Conservation (phyloP, 2,888 invertebrate genomes). For the Zygothrica quintamaculata region DNA sequence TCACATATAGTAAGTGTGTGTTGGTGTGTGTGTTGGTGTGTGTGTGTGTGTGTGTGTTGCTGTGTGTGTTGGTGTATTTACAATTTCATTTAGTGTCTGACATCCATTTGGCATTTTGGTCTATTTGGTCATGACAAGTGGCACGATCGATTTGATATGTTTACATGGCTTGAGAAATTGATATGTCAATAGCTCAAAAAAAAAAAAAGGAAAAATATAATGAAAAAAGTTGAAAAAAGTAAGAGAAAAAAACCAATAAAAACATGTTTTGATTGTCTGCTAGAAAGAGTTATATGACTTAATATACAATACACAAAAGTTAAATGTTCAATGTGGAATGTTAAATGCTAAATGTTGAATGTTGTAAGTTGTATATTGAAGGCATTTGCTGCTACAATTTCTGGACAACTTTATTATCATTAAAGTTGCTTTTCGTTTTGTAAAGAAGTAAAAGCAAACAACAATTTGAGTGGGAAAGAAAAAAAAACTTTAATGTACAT, state of each 20-base stretch:
- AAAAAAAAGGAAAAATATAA: constrained; percentile 6
- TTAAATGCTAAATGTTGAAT: too few relatives aligned
- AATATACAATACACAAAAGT: constrained; percentile 37
- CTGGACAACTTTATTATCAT: too few relatives aligned
- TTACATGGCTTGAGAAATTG: constrained; percentile 67
- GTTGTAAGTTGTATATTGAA: too few relatives aligned
- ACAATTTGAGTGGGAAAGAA: too few relatives aligned
- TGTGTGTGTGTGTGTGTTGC: constrained; percentile 12
- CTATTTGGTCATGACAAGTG: constrained; percentile 76
- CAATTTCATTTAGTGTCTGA: constrained; percentile 77
- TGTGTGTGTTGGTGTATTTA: constrained; percentile 59
- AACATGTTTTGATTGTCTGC: constrained; percentile 26
- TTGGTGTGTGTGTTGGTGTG: constrained; percentile 19
- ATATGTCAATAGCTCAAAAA: constrained; percentile 66
- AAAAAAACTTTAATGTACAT: too few relatives aligned
- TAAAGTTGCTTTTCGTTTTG: too few relatives aligned
- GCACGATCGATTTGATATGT: constrained; percentile 75
- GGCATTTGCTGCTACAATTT: background rate
- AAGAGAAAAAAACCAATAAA: constrained; percentile 9
- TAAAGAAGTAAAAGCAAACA: too few relatives aligned
- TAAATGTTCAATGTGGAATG: too few relatives aligned
- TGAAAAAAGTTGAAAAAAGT: background rate
- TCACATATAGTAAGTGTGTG: constrained; percentile 47
- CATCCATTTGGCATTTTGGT: constrained; percentile 65
- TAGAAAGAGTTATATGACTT: constrained; percentile 1